Percentiles rank a stretch among this genome's conserved stretches.
Evolutionary conservation across 2,113 vertebrate species (phyloP).

Genomic region (Talpa occidentalis): DNA sequence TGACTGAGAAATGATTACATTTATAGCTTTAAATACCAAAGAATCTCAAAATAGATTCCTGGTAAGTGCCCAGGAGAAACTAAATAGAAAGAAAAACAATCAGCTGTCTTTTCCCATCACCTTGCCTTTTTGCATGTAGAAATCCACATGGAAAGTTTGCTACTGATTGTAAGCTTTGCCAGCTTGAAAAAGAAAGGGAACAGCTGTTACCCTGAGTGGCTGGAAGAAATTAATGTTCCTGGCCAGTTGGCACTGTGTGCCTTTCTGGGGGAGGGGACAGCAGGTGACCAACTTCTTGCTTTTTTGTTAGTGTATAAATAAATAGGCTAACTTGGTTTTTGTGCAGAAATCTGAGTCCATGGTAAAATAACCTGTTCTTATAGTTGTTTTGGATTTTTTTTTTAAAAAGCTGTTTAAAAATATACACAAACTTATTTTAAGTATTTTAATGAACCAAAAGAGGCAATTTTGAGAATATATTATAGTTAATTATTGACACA

Average conservation of each 20-base stretch:
- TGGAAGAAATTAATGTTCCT: conserved; percentile 31
- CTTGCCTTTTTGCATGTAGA: not conserved
- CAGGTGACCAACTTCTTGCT: conserved; percentile 59
- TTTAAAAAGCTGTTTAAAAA: conserved; percentile 51
- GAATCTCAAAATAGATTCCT: not conserved
- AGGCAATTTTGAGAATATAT: conserved; percentile 17
- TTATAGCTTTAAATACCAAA: not conserved
- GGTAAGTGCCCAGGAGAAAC: not conserved
- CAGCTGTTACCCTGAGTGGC: conserved; percentile 41
- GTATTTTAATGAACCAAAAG: conserved; percentile 48
- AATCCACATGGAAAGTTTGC: not conserved
- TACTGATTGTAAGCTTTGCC: conserved; percentile 28
- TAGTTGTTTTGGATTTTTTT: not conserved
- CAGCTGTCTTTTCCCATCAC: not conserved
- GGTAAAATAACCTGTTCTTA: not conserved
- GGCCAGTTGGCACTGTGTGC: conserved; percentile 18
- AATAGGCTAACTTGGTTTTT: not conserved
- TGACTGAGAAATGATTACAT: not conserved
- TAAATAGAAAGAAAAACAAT: not conserved
- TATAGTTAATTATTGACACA: conserved; percentile 54
- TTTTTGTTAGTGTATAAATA: conserved; percentile 49
- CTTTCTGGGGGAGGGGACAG: conserved; percentile 22
- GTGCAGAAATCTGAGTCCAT: not conserved
- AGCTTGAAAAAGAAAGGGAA: conserved; percentile 19
- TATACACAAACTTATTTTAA: conserved; percentile 60